These are phyloP conservation scores for Plemyria rubiginata DNA, from an alignment of 2,888 invertebrate genomes.

Conservation along the genomic window DNA sequence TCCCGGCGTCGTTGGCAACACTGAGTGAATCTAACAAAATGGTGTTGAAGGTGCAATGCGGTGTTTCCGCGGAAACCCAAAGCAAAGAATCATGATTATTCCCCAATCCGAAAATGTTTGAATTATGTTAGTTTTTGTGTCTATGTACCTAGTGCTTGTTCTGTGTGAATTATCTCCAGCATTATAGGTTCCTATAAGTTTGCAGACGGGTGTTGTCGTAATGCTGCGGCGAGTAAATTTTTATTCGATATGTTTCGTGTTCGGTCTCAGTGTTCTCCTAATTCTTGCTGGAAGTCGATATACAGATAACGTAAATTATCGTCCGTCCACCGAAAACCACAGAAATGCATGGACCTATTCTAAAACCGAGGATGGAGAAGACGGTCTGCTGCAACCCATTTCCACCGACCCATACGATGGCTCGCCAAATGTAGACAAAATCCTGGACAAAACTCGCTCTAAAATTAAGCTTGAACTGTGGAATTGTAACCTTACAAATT, in stretches of 20 bases:
- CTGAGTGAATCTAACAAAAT: constrained; percentile 53
- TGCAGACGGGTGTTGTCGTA: constrained; percentile 65
- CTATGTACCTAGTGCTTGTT: constrained; percentile 66
- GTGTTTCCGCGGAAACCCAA: constrained; percentile 81
- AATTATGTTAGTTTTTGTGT: constrained; percentile 71
- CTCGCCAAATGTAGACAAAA: constrained; percentile 57
- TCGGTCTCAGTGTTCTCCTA: constrained; percentile 80
- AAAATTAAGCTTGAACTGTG: constrained; percentile 72
- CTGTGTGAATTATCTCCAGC: constrained; percentile 56
- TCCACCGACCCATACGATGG: constrained; percentile 73
- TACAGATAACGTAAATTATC: constrained; percentile 81
- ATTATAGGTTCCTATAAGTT: constrained; percentile 41
- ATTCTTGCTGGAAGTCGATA: constrained; percentile 84
- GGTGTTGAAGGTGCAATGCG: constrained; percentile 81
- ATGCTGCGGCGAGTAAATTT: constrained; percentile 82
- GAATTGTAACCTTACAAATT: constrained; percentile 67
- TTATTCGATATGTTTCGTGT: constrained; percentile 82
- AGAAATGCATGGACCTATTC: constrained; percentile 80
- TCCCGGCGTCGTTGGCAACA: too few species aligned
- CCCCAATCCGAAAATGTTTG: constrained; percentile 61
- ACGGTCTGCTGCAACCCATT: constrained; percentile 57
- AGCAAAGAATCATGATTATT: constrained; percentile 72
- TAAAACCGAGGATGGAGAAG: constrained; percentile 85
- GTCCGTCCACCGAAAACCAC: constrained; percentile 73
- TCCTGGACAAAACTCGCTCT: constrained; percentile 68